Evolutionary conservation across 2,888 invertebrate species (phyloP).

Genomic region (Craniophora ligustri): DNA sequence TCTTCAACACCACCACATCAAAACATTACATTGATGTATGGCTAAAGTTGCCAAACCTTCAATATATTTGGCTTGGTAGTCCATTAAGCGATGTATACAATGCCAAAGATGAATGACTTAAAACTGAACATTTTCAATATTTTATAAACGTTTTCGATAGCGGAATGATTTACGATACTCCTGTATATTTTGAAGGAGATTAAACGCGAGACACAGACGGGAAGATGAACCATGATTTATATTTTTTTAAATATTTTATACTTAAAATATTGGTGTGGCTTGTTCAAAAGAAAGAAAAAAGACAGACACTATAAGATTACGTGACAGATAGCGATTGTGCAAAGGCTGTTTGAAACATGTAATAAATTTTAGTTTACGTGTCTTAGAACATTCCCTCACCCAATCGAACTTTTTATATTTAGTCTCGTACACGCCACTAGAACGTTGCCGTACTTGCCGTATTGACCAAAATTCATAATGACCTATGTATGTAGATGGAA

Average conservation of each 20-base stretch:
- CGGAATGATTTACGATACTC: constrained; percentile 57
- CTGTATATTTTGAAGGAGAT: constrained; percentile 56
- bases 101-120: constrained; percentile 51
- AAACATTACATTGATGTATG: constrained; percentile 4
- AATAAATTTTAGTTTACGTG: no score
- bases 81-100: constrained; percentile 44
- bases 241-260: constrained; percentile 43
- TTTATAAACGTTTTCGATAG: constrained; percentile 57
- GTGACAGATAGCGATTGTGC: no score
- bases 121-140: constrained; percentile 55
- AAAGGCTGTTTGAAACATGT: no score
- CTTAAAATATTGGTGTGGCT: constrained; percentile 36
- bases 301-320: no score
- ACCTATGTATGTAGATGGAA: no score
- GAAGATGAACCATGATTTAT: constrained; percentile 51
- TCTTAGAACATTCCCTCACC: no score
- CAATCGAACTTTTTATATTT: no score
- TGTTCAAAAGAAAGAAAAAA: constrained; percentile 36
- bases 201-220: constrained; percentile 47
- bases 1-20: constrained; percentile 6
- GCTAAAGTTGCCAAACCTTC: constrained; percentile 10
- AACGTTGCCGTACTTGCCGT: no score
- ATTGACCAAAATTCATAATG: no score
- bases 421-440: no score
- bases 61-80: constrained; percentile 43